Base-by-base conservation (phyloP, 2,888 invertebrate species). In the Eustalomyia histrio region DNA sequence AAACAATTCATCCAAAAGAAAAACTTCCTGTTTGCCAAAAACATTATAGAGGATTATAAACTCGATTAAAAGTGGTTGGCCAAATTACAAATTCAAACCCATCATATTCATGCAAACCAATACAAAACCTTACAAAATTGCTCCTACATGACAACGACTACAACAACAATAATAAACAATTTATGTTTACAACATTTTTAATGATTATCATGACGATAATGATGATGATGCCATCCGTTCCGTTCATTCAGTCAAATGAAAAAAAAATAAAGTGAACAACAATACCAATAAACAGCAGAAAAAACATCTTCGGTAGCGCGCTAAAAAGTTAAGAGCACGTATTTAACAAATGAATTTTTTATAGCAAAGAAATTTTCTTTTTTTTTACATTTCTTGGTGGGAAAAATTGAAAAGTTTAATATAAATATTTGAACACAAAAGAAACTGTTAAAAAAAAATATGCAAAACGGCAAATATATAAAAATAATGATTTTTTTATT, bases 111-210 rank as follows among this genome's bases (percentile, higher is more conserved):
- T 29, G 29, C 29, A 6, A 35, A 12, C 39, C 10, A 29, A 39
- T 12, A 14, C 39, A 39, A 39, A 39, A 12, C 10, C 12, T 29
- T 12, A 39, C 0, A 12, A 39, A 12, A 12, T 12, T 39, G 39
- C 39, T 39, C 39, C 39, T 39, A 39, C 39, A 39, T 14, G 14
- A 39, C 50, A 74, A 29, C 29, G 50, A 39, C 21, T 14, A 21
- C 35, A 61, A 39, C 50, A 74, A 29, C 29, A 57, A 39, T 16
- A 17, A 21, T 47, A 61, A 68, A 57, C 68, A 52, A 61, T 50
- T 75, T 68, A 47, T 61, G 33, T 55, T 76, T 68, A 68, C 65
- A 58, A 14, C 58, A 43, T 74, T 21, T 67, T 52, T 33, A 75
- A 47, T 75, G 75, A 67, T 47, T 43, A 53, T 68, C 35, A 33